Conservation (phyloP, 92 coral and sea anemone genomes). For the Porites divaricata region DNA sequence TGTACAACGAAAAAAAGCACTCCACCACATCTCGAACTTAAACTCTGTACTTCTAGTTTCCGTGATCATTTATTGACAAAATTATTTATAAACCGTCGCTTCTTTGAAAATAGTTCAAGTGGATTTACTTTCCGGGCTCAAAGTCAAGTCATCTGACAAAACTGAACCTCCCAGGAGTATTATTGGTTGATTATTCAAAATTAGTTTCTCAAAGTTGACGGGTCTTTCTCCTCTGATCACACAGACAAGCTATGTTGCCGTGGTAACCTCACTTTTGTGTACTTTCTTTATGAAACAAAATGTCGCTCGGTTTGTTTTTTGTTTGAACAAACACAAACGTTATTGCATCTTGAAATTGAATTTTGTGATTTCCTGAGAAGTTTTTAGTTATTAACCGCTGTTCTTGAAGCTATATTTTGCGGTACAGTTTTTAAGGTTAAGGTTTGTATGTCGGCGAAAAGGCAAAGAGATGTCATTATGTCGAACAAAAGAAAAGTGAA, state of each 20-base stretch:
- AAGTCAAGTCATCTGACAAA: slow-evolving; percentile 4
- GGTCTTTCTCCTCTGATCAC: slow-evolving; percentile 11
- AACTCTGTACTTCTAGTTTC: background rate
- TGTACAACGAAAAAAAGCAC: background rate
- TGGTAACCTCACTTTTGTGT: slow-evolving; percentile 32
- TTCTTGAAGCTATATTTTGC: background rate
- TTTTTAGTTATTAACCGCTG: background rate
- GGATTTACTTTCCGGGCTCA: slow-evolving; percentile 15
- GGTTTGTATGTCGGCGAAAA: background rate
- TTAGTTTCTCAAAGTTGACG: slow-evolving; percentile 15
- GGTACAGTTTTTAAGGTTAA: background rate
- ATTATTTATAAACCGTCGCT: slow-evolving; percentile 2
- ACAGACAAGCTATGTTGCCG: slow-evolving; percentile 28
- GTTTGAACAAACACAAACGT: slow-evolving; percentile 36
- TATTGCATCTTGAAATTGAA: slow-evolving; percentile 34
- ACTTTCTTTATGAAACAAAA: slow-evolving; percentile 24
- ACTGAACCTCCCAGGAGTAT: slow-evolving; percentile 19
- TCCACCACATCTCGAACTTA: background rate
- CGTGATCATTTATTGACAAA: slow-evolving; percentile 40
- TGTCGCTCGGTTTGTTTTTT: slow-evolving; percentile 33
- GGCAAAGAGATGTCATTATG: background rate
- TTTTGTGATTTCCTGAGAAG: slow-evolving; percentile 11
- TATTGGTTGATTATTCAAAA: slow-evolving; percentile 24
- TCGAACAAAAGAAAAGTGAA: background rate
- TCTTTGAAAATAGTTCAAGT: slow-evolving; percentile 2